These are phyloP conservation scores for Stegana nigrithorax DNA, from an alignment of 2,888 invertebrate genomes.

Conservation along the genomic window DNA sequence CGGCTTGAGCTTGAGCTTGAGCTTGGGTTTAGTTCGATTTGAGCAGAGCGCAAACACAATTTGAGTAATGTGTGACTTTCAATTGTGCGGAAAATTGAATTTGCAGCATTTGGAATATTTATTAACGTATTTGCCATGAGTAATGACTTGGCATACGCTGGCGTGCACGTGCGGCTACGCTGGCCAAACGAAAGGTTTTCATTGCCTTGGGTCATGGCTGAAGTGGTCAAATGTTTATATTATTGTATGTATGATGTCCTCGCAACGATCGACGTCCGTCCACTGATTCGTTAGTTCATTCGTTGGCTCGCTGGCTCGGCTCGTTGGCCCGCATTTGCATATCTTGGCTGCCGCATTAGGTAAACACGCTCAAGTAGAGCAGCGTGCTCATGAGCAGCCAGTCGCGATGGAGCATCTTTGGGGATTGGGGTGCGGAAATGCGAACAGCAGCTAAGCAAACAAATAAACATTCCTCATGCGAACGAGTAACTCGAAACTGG, in stretches of 20 bases:
- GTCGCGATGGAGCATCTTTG: too few relatives aligned
- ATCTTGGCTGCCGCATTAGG: slow-evolving; percentile 10
- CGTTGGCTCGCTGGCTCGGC: background rate
- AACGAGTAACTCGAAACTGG: too few relatives aligned
- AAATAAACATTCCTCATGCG: background rate
- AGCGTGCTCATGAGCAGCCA: background rate
- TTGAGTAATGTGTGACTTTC: slow-evolving; percentile 51
- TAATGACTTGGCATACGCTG: slow-evolving; percentile 19
- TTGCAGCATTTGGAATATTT: slow-evolving; percentile 29
- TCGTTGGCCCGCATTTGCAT: slow-evolving; percentile 3
- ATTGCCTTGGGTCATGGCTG: too few relatives aligned
- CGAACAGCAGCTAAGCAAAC: background rate
- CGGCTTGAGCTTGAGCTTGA: too few relatives aligned
- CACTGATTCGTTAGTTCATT: background rate
- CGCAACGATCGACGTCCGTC: background rate
- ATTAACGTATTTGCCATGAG: slow-evolving; percentile 12
- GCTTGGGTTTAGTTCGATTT: too few relatives aligned
- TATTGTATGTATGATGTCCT: background rate
- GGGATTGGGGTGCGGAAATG: too few relatives aligned
- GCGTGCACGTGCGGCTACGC: slow-evolving; percentile 18
- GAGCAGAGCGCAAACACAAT: slow-evolving; percentile 44
- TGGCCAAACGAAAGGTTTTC: background rate
- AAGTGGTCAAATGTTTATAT: slow-evolving; percentile 1
- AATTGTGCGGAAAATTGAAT: slow-evolving; percentile 61
- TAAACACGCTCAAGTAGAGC: slow-evolving; percentile 9